phyloP scores from a whole-genome alignment of 2,888 invertebrate genomes.

The Agrochola lota region DNA sequence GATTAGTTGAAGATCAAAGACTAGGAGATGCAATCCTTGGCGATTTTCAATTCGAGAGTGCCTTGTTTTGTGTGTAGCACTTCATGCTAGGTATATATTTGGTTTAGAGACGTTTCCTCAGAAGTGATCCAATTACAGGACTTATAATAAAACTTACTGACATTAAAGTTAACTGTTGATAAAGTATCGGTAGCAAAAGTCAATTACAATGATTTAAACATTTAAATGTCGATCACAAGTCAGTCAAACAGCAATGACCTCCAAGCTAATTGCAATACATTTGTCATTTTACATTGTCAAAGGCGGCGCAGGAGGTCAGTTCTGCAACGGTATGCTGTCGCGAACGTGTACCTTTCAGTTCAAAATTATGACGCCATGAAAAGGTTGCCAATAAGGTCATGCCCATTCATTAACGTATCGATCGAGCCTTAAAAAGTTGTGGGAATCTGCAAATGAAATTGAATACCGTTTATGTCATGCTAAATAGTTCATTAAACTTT shows the following conservation, averaged over 20 bases:
- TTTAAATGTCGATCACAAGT: slow-evolving; percentile 30
- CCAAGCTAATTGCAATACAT: slow-evolving; percentile 52
- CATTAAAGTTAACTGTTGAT: neutral
- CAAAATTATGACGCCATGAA: slow-evolving; percentile 51
- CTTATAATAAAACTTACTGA: neutral
- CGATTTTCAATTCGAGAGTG: neutral
- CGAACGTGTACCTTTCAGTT: slow-evolving; percentile 42
- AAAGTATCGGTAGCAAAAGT: slow-evolving; percentile 7
- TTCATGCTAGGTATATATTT: slow-evolving; percentile 11
- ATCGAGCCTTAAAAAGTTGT: slow-evolving; percentile 36
- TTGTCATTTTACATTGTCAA: slow-evolving; percentile 32
- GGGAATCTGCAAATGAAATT: slow-evolving; percentile 47
- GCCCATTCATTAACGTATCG: slow-evolving; percentile 56
- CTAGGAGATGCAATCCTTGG: neutral
- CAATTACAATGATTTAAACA: slow-evolving; percentile 31
- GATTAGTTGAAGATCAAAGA: neutral
- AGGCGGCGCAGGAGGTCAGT: slow-evolving; percentile 20
- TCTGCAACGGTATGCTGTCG: slow-evolving; percentile 28
- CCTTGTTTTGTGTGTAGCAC: neutral
- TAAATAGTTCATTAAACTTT: slow-evolving; percentile 49
- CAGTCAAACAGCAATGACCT: slow-evolving; percentile 44
- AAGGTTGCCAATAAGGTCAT: slow-evolving; percentile 60
- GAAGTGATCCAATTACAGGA: neutral
- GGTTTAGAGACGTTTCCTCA: neutral
- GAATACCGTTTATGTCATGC: slow-evolving; percentile 32